Conservation (phyloP, 2,113 vertebrate genomes). For the Pluvianellus socialis region DNA sequence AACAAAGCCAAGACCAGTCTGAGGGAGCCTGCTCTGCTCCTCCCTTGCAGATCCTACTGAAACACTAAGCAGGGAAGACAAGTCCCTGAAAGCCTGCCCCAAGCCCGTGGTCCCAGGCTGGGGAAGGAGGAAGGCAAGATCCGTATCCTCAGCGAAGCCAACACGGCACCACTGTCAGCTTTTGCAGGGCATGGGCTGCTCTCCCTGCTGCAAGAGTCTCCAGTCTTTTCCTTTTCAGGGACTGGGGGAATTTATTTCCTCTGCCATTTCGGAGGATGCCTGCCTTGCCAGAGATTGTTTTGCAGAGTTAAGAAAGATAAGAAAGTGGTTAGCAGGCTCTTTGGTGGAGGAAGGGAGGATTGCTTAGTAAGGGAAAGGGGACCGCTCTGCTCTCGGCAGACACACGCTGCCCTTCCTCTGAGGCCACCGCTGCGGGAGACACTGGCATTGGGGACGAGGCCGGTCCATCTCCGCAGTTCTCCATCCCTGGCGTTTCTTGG, state of each 20-base stretch:
- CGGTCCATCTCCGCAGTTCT: neutral
- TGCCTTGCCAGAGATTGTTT: constrained; percentile 62
- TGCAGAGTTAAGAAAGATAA: constrained; percentile 66
- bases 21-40: neutral
- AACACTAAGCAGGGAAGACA: neutral
- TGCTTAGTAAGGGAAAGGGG: constrained; percentile 68
- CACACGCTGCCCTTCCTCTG: constrained; percentile 42
- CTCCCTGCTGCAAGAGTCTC: constrained; percentile 9
- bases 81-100: neutral
- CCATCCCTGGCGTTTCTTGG: rapidly evolving
- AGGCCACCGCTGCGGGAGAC: neutral
- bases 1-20: neutral
- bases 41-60: neutral
- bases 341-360: constrained; percentile 57
- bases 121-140: neutral
- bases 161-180: neutral
- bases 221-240: constrained; percentile 18
- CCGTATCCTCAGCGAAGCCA: neutral
- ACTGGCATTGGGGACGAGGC: neutral
- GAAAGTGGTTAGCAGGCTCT: constrained; percentile 57
- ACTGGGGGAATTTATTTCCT: constrained; percentile 62
- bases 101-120: neutral
- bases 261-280: constrained; percentile 54
- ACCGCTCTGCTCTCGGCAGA: neutral
- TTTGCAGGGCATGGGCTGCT: neutral